Percentiles rank a stretch among this genome's conserved stretches.
phyloP scores from a whole-genome alignment of 1,140 invertebrate species.

The Pantala flavescens region DNA sequence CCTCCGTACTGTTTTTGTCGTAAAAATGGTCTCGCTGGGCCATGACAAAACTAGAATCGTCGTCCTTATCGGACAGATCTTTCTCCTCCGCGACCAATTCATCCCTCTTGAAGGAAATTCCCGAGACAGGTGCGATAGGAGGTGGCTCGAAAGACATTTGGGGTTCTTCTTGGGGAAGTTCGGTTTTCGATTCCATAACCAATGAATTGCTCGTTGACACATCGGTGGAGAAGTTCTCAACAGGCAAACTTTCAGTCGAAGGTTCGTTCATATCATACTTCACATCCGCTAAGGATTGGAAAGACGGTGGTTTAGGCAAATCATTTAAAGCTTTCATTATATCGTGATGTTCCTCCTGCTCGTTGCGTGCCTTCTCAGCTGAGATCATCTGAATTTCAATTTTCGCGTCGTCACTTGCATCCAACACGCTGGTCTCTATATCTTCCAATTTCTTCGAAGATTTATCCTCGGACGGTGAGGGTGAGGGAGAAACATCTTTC shows the following conservation, averaged over 20 bases:
- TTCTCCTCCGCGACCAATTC: neutral
- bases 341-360: neutral
- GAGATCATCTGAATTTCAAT: neutral
- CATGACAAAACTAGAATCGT: conserved; percentile 2
- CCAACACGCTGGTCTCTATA: neutral
- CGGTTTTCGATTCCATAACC: neutral
- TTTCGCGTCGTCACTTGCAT: neutral
- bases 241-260: neutral
- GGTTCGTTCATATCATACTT: neutral
- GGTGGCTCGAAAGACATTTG: neutral
- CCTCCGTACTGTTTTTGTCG: neutral
- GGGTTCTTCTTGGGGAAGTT: neutral
- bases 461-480: neutral
- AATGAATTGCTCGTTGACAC: neutral
- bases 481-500: neutral
- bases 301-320: neutral
- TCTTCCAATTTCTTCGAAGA: neutral
- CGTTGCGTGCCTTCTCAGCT: neutral
- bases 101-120: neutral
- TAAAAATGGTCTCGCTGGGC: neutral
- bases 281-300: neutral
- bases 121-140: neutral
- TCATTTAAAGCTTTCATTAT: neutral
- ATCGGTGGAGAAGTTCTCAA: neutral
- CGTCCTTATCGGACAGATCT: neutral